Evolutionary conservation across 35 echinoderm and acorn worm species (phyloP).

Genomic region (Heliocidaris erythrogramma): DNA sequence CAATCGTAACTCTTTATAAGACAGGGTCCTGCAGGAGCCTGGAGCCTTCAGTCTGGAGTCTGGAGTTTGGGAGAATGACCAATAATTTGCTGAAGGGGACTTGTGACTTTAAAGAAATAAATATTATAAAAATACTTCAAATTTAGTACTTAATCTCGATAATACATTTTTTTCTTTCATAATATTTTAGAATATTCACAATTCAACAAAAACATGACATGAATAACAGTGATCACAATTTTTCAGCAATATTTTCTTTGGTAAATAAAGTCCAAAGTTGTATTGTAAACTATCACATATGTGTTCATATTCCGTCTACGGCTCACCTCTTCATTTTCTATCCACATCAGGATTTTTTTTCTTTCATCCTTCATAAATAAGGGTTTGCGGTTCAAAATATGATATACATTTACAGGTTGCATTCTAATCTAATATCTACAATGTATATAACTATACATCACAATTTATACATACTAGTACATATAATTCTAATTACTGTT

Average conservation of each 20-base stretch:
- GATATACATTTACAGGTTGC: background rate
- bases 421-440: no score
- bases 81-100: background rate
- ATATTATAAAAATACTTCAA: background rate
- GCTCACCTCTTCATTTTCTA: background rate
- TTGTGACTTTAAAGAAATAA: background rate
- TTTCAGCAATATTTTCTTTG: background rate
- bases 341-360: background rate
- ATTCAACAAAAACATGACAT: background rate
- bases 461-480: no score
- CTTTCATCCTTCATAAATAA: background rate
- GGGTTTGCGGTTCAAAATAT: background rate
- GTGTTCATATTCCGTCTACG: background rate
- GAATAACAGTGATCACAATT: background rate
- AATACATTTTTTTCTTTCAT: no score
- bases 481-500: no score
- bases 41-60: no score
- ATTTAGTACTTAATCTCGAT: background rate
- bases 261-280: background rate
- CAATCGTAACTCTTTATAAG: no score
- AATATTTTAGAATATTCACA: background rate
- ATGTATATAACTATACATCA: no score
- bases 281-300: background rate
- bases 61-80: background rate
- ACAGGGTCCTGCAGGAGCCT: no score